These are phyloP conservation scores for Drosophila tripunctata DNA, from an alignment of 2,888 invertebrate species.

Conservation along the genomic window DNA sequence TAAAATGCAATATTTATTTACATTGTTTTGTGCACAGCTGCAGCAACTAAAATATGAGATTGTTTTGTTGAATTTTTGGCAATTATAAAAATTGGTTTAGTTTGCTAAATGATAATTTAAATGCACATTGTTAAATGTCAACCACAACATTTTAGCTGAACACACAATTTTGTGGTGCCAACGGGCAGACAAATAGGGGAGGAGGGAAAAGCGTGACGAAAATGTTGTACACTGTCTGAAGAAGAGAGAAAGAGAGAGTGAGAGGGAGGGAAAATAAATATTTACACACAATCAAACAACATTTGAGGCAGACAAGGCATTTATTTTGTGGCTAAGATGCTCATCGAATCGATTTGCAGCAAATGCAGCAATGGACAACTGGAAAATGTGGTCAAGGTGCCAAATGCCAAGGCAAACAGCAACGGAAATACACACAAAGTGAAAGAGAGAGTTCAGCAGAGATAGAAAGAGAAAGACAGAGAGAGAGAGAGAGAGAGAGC, in stretches of 20 bases:
- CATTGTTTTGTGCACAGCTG: not conserved
- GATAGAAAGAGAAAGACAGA: slow-evolving; percentile 4
- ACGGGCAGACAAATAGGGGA: slow-evolving; percentile 3
- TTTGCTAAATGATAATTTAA: slow-evolving; percentile 8
- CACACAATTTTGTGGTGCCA: slow-evolving; percentile 22
- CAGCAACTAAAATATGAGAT: not conserved
- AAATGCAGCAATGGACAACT: slow-evolving; percentile 22
- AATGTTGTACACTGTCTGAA: slow-evolving; percentile 29
- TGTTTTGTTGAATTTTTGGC: slow-evolving; percentile 10
- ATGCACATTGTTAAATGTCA: slow-evolving; percentile 18
- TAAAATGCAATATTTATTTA: not conserved
- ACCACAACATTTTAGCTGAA: slow-evolving; percentile 16
- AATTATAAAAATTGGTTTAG: slow-evolving; percentile 18
- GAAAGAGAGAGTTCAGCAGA: not conserved
- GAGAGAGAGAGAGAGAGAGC: slow-evolving; percentile 1
- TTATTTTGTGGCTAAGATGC: slow-evolving; percentile 60
- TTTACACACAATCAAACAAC: slow-evolving; percentile 71
- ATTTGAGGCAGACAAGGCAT: slow-evolving; percentile 57
- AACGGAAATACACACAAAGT: slow-evolving; percentile 11
- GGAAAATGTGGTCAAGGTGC: slow-evolving; percentile 55
- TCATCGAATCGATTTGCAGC: slow-evolving; percentile 39
- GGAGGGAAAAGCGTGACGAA: slow-evolving; percentile 3
- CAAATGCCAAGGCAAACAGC: slow-evolving; percentile 39
- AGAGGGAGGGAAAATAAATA: slow-evolving; percentile 51
- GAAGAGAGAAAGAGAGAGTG: no score